Conservation (phyloP, 1,140 invertebrate species). For the Bathynomus jamesi region DNA sequence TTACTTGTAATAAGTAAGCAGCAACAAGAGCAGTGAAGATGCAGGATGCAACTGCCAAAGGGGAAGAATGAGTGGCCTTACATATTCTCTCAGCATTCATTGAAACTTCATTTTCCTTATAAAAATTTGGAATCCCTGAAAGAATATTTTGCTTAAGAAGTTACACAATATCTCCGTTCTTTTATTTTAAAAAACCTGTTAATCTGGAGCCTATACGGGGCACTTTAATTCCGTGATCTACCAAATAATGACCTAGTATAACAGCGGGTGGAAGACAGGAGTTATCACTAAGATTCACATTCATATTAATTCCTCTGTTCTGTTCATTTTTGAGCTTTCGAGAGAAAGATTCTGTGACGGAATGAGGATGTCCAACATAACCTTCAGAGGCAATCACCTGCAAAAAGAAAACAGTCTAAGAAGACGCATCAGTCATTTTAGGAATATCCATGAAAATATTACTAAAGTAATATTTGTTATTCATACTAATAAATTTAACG, state of each 20-base stretch:
- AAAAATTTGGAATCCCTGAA: conserved; percentile 3
- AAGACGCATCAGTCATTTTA: too few relatives aligned
- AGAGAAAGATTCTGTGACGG: conserved; percentile 12
- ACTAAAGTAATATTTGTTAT: too few relatives aligned
- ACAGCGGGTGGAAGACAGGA: conserved; percentile 26
- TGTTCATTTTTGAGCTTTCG: conserved; percentile 20
- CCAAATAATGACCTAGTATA: conserved; percentile 17
- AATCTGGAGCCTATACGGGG: too few relatives aligned
- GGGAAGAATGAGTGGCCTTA: neutral
- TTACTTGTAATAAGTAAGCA: conserved; percentile 7
- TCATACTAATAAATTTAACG: too few relatives aligned
- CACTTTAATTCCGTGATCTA: neutral
- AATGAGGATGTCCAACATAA: conserved; percentile 24
- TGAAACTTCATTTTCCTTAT: neutral
- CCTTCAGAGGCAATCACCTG: conserved; percentile 20
- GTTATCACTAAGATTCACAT: conserved; percentile 21
- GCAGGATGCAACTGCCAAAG: neutral
- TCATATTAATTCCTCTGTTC: conserved; percentile 11
- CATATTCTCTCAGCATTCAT: conserved; percentile 13
- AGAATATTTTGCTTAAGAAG: too few relatives aligned
- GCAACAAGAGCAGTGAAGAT: conserved; percentile 6
- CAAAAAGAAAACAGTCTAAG: neutral
- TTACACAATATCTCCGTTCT: too few relatives aligned
- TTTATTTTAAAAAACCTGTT: too few relatives aligned
- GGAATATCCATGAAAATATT: too few relatives aligned